A percentile compares a stretch with the other conserved stretches of the same genome.
phyloP scores from a whole-genome alignment of 2,888 invertebrate species.

The Agrenia bidenticulata region DNA sequence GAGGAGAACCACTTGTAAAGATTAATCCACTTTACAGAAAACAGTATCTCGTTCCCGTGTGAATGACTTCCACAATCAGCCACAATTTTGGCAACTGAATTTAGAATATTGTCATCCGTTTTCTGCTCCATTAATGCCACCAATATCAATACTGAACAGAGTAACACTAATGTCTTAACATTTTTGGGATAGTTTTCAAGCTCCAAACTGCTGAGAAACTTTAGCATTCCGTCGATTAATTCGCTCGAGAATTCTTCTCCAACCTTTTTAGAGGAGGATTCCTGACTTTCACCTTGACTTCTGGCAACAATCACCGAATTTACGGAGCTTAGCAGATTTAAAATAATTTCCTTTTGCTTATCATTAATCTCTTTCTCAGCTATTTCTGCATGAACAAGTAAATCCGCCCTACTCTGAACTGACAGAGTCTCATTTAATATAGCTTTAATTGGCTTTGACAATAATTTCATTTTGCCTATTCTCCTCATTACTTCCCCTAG shows the following conservation, averaged over 20 bases:
- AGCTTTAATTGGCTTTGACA: slow-evolving; percentile 24
- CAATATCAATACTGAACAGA: slow-evolving; percentile 25
- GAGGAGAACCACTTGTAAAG: slow-evolving; percentile 33
- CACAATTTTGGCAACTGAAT: slow-evolving; percentile 25
- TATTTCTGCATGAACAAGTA: slow-evolving; percentile 11
- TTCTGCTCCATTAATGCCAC: slow-evolving; percentile 16
- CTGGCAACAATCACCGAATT: background rate
- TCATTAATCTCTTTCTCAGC: slow-evolving; percentile 1
- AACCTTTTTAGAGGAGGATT: background rate
- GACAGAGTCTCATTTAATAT: slow-evolving; percentile 19
- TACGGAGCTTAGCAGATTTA: background rate
- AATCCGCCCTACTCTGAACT: slow-evolving; percentile 16
- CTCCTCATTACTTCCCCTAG: slow-evolving; percentile 34
- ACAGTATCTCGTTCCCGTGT: slow-evolving; percentile 44
- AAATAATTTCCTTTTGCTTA: slow-evolving; percentile 6
- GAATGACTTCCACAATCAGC: slow-evolving; percentile 32
- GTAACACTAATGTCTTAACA: slow-evolving; percentile 32
- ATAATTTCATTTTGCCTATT: slow-evolving; percentile 39
- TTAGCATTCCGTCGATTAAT: slow-evolving; percentile 32
- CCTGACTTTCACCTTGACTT: background rate
- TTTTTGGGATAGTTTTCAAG: slow-evolving; percentile 41
- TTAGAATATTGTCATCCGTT: slow-evolving; percentile 20
- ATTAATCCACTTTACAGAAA: slow-evolving; percentile 42
- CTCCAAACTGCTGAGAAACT: slow-evolving; percentile 32
- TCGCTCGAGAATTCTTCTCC: slow-evolving; percentile 28